phyloP scores from a whole-genome alignment of 2,888 invertebrate species.

The Ophioninae sp. region DNA sequence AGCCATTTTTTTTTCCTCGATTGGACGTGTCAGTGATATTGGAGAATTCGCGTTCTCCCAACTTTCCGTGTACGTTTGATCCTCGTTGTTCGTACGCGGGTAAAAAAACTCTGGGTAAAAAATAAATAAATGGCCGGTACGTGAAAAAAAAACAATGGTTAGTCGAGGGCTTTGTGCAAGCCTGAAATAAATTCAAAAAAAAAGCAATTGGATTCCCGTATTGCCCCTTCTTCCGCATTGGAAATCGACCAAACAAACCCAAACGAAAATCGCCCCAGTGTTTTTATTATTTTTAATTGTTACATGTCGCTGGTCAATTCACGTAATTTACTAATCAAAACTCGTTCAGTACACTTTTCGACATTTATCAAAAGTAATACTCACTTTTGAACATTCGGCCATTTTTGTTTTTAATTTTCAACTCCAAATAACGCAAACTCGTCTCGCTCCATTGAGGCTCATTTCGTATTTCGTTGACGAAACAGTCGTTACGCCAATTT shows the following conservation, averaged over 20 bases:
- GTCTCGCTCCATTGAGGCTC: background rate
- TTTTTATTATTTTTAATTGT: too few relatives aligned
- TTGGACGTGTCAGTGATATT: background rate
- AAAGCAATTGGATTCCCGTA: too few relatives aligned
- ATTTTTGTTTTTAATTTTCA: background rate
- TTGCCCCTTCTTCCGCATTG: too few relatives aligned
- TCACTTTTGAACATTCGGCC: background rate
- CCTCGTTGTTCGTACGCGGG: background rate
- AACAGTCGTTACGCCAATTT: conserved; percentile 24
- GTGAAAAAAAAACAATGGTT: background rate
- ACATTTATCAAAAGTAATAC: background rate
- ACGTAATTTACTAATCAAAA: background rate
- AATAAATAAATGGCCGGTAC: background rate
- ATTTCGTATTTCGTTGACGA: conserved; percentile 16
- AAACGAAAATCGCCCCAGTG: too few relatives aligned
- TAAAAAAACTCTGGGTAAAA: background rate
- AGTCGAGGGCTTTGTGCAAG: background rate
- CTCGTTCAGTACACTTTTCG: background rate
- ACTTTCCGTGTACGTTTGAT: background rate
- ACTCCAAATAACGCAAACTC: background rate
- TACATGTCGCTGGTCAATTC: too few relatives aligned
- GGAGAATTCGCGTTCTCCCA: background rate
- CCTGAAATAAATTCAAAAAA: background rate
- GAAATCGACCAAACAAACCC: too few relatives aligned
- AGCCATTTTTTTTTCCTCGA: conserved; percentile 4